Conservation (phyloP, 1,140 invertebrate genomes). For the Ostrea denselamellosa region DNA sequence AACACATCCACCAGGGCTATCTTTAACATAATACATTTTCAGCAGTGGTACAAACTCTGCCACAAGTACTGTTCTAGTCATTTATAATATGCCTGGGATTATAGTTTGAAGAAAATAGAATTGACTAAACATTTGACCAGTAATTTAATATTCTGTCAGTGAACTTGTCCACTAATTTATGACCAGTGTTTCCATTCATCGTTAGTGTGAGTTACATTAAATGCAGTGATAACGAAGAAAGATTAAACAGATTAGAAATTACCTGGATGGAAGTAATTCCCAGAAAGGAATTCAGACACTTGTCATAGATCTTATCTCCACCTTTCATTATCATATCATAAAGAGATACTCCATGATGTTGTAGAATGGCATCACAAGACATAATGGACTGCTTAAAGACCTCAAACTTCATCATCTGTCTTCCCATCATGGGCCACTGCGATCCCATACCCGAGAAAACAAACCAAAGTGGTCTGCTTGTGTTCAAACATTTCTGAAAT, state of each 20-base stretch:
- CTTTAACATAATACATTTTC: conserved; percentile 74
- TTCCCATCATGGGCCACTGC: conserved; percentile 97
- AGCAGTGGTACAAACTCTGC: not conserved
- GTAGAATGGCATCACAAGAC: conserved; percentile 86
- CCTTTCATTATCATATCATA: conserved; percentile 88
- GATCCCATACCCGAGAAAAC: conserved; percentile 98
- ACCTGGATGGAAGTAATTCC: conserved; percentile 96
- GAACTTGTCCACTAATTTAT: no score
- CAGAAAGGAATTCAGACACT: conserved; percentile 92
- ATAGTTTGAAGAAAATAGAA: no score
- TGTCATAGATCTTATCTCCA: conserved; percentile 88
- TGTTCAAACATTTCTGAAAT: conserved; percentile 55
- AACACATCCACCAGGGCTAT: conserved; percentile 94
- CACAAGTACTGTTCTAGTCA: no score
- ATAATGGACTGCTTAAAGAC: conserved; percentile 88
- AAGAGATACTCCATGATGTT: conserved; percentile 89
- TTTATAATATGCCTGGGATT: no score
- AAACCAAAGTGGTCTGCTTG: conserved; percentile 90
- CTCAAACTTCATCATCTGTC: conserved; percentile 88
- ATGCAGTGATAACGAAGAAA: not conserved
- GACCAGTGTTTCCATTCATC: not conserved
- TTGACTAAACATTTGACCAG: no score
- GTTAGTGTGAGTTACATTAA: not conserved
- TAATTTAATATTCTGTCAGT: no score
- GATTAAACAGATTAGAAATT: conserved; percentile 44